A percentile compares a stretch with the other conserved stretches of the same genome.
These are phyloP conservation scores for Myodes glareolus DNA, from an alignment of 2,113 vertebrate species.

Conservation along the genomic window DNA sequence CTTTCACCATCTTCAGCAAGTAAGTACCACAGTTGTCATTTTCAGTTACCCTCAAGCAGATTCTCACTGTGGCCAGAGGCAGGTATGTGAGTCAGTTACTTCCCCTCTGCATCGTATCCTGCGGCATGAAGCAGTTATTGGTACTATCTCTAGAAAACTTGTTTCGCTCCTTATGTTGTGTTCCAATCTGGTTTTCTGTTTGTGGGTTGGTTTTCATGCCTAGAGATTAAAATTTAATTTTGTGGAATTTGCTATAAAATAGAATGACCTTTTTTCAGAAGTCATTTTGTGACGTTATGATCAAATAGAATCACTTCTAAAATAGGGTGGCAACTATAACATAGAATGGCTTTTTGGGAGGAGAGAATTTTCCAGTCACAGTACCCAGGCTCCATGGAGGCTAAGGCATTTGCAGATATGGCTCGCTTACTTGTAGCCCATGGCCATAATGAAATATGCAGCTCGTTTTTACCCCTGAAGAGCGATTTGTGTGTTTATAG, in stretches of 20 bases:
- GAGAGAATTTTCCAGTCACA: neutral
- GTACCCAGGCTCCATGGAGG: neutral
- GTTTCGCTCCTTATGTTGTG: constrained; percentile 39
- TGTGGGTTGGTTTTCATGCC: neutral
- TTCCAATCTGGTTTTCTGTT: neutral
- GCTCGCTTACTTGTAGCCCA: neutral
- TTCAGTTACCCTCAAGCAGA: constrained; percentile 4
- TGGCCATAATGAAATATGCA: neutral
- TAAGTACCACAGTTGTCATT: neutral
- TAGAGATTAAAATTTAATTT: constrained; percentile 21
- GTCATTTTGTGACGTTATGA: neutral
- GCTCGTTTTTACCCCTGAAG: neutral
- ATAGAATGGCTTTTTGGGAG: neutral
- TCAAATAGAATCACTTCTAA: neutral
- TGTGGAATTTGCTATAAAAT: neutral
- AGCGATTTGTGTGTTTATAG: neutral
- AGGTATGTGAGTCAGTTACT: neutral
- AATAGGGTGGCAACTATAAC: neutral
- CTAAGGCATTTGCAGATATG: neutral
- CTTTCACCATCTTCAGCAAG: constrained; percentile 10
- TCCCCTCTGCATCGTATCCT: neutral
- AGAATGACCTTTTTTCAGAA: neutral
- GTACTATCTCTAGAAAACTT: neutral
- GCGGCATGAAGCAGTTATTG: neutral
- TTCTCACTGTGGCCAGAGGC: neutral